phyloP scores from a whole-genome alignment of 2,797 vertebrate species.

The Gobio occitaniae region DNA sequence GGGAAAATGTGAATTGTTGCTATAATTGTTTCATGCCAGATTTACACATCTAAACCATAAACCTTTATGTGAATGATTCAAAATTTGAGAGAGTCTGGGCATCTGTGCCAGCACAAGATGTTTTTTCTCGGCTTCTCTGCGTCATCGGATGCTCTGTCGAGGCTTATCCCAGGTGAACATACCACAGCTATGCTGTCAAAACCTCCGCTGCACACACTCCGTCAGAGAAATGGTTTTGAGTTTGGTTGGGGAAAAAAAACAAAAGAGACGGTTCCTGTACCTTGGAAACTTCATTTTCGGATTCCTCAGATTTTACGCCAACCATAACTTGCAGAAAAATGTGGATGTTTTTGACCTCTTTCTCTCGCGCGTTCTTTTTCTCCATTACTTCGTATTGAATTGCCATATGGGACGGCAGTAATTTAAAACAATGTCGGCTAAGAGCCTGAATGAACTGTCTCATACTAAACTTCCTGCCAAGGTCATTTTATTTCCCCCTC shows the following conservation, averaged over 20 bases:
- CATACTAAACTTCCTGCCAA: conserved; percentile 64
- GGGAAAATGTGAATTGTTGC: conserved; percentile 3
- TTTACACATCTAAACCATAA: background rate
- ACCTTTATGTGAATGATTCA: conserved; percentile 1
- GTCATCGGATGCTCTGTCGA: conserved; percentile 46
- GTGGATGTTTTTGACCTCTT: conserved; percentile 29
- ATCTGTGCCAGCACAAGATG: background rate
- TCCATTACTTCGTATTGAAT: conserved; percentile 44
- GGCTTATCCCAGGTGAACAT: conserved; percentile 58
- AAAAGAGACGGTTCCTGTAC: conserved; percentile 34
- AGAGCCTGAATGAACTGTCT: conserved; percentile 58
- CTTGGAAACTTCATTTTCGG: conserved; percentile 54
- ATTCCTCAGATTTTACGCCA: conserved; percentile 59
- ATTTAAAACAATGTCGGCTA: conserved; percentile 55
- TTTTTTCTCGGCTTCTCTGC: conserved; percentile 22
- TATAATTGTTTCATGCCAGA: conserved; percentile 11
- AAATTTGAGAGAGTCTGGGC: background rate
- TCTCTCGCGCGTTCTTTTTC: conserved; percentile 23
- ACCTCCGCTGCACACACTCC: conserved; percentile 23
- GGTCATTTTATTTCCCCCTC: conserved; percentile 57
- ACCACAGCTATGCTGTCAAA: conserved; percentile 50
- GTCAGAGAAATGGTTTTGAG: conserved; percentile 26
- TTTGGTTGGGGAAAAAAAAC: background rate
- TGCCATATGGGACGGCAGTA: conserved; percentile 42
- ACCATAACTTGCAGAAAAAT: conserved; percentile 55